Evolutionary conservation across 2,888 invertebrate genomes (phyloP).

Genomic region (Lochmaea capreae): DNA sequence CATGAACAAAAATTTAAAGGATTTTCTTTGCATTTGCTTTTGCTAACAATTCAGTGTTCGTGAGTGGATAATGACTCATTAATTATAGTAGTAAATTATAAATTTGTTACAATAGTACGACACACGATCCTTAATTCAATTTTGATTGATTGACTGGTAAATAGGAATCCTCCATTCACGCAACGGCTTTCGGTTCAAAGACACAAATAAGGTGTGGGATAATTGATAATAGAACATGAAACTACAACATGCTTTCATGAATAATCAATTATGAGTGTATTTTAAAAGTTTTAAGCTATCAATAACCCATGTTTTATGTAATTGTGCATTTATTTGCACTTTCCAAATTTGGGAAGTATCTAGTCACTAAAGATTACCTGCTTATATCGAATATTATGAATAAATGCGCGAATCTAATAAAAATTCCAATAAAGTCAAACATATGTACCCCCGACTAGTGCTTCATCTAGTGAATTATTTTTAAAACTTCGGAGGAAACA

Average conservation of each 20-base stretch:
- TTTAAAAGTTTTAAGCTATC: conserved; percentile 7
- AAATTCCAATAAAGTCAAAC: too few species aligned
- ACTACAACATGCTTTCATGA: conserved; percentile 34
- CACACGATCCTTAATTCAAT: conserved; percentile 38
- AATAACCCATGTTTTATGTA: conserved; percentile 16
- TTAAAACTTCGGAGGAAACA: too few species aligned
- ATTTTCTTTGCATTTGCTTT: conserved; percentile 7
- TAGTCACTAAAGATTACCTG: background rate
- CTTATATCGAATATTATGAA: too few species aligned
- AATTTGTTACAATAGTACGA: conserved; percentile 37
- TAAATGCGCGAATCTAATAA: too few species aligned
- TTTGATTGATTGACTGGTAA: conserved; percentile 38
- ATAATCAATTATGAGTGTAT: conserved; percentile 34
- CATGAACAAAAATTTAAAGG: conserved; percentile 9
- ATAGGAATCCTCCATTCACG: conserved; percentile 34
- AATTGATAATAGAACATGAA: conserved; percentile 37
- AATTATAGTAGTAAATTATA: conserved; percentile 34
- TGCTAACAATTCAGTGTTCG: conserved; percentile 18
- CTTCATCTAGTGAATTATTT: too few species aligned
- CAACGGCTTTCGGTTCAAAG: conserved; percentile 35
- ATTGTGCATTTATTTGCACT: conserved; percentile 1
- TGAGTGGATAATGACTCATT: conserved; percentile 33
- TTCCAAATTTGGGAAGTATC: background rate
- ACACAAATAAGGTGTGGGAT: conserved; percentile 37
- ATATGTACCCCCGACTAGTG: too few species aligned